These are phyloP conservation scores for Hylyphantes graminicola DNA, from an alignment of 1,140 invertebrate species.

Conservation along the genomic window DNA sequence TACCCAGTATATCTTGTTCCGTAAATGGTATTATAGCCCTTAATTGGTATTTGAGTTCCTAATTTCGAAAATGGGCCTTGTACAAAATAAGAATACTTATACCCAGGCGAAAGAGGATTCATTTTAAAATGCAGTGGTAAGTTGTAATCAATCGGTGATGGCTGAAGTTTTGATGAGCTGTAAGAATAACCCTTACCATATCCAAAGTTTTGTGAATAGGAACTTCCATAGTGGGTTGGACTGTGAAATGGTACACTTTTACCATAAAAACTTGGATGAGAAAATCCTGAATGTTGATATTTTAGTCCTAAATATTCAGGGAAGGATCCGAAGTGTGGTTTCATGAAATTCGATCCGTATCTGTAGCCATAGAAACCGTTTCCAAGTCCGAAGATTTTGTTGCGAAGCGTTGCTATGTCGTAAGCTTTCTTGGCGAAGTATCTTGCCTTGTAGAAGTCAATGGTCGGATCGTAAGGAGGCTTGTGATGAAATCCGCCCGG, in stretches of 20 bases:
- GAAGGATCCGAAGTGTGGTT: background rate
- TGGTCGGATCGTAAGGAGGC: conserved; percentile 5
- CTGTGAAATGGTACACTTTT: background rate
- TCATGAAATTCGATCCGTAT: background rate
- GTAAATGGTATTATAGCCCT: background rate
- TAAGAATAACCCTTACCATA: conserved; percentile 29
- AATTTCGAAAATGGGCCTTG: background rate
- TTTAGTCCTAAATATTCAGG: background rate
- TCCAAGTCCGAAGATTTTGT: conserved; percentile 15
- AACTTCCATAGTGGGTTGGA: background rate
- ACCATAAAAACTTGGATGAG: background rate
- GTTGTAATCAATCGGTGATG: too few relatives aligned
- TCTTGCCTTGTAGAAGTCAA: conserved; percentile 7
- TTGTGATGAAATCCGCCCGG: conserved; percentile 13
- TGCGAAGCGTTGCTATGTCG: background rate
- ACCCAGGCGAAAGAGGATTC: conserved; percentile 12
- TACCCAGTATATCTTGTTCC: background rate
- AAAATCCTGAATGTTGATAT: background rate
- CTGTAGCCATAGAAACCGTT: conserved; percentile 27
- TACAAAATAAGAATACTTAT: conserved; percentile 23
- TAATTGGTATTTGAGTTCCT: too few relatives aligned
- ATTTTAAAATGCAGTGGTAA: too few relatives aligned
- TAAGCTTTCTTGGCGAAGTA: conserved; percentile 18
- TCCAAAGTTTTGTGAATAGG: conserved; percentile 4
- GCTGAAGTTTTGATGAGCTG: too few relatives aligned